Evolutionary conservation across 2,888 invertebrate species (phyloP), one percentile per base, ranked within the genome.

Genomic region (Pseudococcus jackbeardsleyi): DNA sequence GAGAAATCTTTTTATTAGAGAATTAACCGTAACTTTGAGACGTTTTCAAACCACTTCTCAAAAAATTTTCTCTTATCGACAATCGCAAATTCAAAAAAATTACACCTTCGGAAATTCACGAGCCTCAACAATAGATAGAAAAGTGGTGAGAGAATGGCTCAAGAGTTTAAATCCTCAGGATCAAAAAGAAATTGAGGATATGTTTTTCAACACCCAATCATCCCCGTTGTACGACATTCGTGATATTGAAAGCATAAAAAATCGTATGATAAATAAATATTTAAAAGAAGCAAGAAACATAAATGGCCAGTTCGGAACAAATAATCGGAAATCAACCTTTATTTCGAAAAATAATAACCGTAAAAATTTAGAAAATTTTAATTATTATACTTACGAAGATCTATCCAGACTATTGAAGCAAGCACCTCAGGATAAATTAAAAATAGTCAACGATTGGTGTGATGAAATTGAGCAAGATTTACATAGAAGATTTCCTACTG

Each of bases 381-480:
- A 7, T 33, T 6, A 72, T 17, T 72, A 33, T n/a, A 17, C 33
- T 12, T 12, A 72, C 11, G 72, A 72, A 33, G 33, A 72, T 72
- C 17, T 72, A 15, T 26, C 72, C 0, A 72, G 17, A 72, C 26
- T 72, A 39, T 15, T 33, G 6, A 72, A 6, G 17, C 33, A 72
- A 72, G 33, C 17, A 72, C 33, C 72, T 33, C 33, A 12, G 5
- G 33, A 33, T 72, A 72, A 72, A 17, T 33, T 72, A 39, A 72
- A 72, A 72, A 72, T 72, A 39, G 33, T 72, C 12, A 17, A 72
- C 17, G 72, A 72, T 33, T 72, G 72, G 26, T 33, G 72, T 17
- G 72, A 33, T 7, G 72, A 72, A 72, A 72, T 72, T 15, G 15
- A 12, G 15, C 33, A 33, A 39, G 72, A 72, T 33, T 33, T 72